Evolutionary conservation across 2,888 invertebrate genomes (phyloP), one percentile per base, ranked within the genome.

Genomic region (Mythimna impura): DNA sequence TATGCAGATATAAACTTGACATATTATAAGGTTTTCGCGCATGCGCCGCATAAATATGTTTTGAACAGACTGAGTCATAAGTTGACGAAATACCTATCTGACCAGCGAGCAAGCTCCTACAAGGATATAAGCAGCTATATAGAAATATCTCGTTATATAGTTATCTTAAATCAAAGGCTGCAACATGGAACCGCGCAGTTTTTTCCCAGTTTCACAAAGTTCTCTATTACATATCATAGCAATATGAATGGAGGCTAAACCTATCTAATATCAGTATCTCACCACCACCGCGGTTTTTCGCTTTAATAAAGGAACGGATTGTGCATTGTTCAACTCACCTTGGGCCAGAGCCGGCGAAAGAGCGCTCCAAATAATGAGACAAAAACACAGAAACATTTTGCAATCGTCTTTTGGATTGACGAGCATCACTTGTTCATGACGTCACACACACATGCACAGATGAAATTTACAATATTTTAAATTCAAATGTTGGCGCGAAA

Each of bases 261-360:
- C 84, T 86, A 82, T 86, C 83, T 78, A 79, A 82, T 82, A 79
- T 74, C 80, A 85, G 78, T 79, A 80, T 73, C 76, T 76, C 63
- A 71, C 72, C 57, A 71, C 72, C 64, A 63, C 70, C 73, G 83
- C 84, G 80, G 83, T 85, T 88, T 86, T 89, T 88, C 81, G 83
- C 82, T 69, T 67, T 80, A 84, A 66, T 81, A 81, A 78, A 80
- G 83, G 87, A 83, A 83, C 76, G 84, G 84, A 78, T 83, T 81
- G 84, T 86, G 89, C 92, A 93, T 94, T 94, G 93, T 93, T 92
- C 88, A 85, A 94, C 95, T 96, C 91, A 96, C 95, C 95, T 96
- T 96, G 95, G 88, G 93, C 90, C 82, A 90, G 84, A 89, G 92
- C 93, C 92, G 93, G 93, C 86, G 89, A 91, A 90, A 93, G 90